Conservation (phyloP, 2,797 vertebrate species). For the Mormyrus proboscirostris region DNA sequence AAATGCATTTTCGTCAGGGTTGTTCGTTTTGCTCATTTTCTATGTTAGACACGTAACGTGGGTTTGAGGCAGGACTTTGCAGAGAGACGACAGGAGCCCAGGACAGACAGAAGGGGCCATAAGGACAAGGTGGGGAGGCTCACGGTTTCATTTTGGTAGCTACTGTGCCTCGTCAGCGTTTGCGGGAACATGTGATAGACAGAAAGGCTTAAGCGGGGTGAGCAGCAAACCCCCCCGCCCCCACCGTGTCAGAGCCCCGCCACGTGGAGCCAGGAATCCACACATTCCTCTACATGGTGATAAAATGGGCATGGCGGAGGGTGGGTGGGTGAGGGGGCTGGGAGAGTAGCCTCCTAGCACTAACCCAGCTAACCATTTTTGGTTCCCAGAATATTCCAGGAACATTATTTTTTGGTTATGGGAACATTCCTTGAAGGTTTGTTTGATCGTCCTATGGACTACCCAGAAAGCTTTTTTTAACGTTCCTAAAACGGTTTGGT, state of each 20-base stretch:
- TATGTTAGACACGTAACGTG: neutral
- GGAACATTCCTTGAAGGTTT: neutral
- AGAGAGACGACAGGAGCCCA: neutral
- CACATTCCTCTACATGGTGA: constrained; percentile 65
- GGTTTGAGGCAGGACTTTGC: neutral
- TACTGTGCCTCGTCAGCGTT: neutral
- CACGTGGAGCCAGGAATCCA: constrained; percentile 57
- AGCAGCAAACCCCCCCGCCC: constrained; percentile 13
- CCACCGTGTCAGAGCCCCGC: constrained; percentile 33
- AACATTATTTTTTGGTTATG: neutral
- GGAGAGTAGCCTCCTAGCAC: constrained; percentile 26
- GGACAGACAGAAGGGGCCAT: neutral
- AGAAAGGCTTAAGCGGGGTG: neutral
- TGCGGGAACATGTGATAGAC: neutral
- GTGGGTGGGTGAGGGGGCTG: constrained; percentile 19
- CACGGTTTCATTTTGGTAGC: neutral
- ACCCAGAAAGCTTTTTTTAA: no score
- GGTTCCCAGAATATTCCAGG: neutral
- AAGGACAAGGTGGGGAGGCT: neutral
- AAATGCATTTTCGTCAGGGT: neutral
- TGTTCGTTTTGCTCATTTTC: neutral
- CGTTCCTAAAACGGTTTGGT: no score
- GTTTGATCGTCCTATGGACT: neutral
- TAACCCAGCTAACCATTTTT: neutral
- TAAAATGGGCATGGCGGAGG: constrained; percentile 51